Evolutionary conservation across 2,888 invertebrate genomes (phyloP).

Genomic region (Gonocerus acuteangulatus): DNA sequence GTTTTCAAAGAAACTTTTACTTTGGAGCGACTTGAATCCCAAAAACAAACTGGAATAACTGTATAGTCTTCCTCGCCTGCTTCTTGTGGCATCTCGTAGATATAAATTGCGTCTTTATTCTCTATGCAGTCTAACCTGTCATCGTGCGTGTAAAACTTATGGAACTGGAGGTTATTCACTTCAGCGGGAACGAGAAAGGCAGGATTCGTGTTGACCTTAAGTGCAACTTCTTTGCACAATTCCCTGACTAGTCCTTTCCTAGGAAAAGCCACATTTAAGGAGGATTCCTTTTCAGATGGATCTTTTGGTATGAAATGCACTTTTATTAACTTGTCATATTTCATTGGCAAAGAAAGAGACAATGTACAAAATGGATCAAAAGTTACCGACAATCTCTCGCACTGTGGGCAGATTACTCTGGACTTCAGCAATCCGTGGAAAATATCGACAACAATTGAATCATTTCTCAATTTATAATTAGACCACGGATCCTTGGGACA

Average conservation of each 20-base stretch:
- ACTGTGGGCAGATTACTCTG: conserved; percentile 72
- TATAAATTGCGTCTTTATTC: conserved; percentile 36
- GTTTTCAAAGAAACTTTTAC: conserved; percentile 16
- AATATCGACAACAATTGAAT: conserved; percentile 79
- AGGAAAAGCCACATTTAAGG: conserved; percentile 45
- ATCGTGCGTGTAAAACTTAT: conserved; percentile 45
- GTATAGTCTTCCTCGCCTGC: background rate
- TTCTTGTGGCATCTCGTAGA: conserved; percentile 18
- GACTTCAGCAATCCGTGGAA: conserved; percentile 91
- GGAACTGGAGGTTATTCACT: conserved; percentile 47
- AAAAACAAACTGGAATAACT: conserved; percentile 30
- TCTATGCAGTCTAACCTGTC: conserved; percentile 44
- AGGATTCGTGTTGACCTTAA: conserved; percentile 40
- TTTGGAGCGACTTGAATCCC: conserved; percentile 27
- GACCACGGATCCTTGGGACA: conserved; percentile 63
- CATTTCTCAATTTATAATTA: conserved; percentile 71
- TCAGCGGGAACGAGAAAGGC: conserved; percentile 46
- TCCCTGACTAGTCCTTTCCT: conserved; percentile 45
- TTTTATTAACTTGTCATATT: conserved; percentile 43
- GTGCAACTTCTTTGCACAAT: conserved; percentile 43
- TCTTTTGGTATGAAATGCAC: conserved; percentile 36
- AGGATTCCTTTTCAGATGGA: conserved; percentile 36
- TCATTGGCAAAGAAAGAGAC: conserved; percentile 83
- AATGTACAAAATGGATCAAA: conserved; percentile 90
- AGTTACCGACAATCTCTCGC: conserved; percentile 73